A percentile compares a stretch with the other conserved stretches of the same genome.
These are phyloP conservation scores for Myotis pilosus DNA, from an alignment of 2,797 vertebrate species.

Conservation along the genomic window DNA sequence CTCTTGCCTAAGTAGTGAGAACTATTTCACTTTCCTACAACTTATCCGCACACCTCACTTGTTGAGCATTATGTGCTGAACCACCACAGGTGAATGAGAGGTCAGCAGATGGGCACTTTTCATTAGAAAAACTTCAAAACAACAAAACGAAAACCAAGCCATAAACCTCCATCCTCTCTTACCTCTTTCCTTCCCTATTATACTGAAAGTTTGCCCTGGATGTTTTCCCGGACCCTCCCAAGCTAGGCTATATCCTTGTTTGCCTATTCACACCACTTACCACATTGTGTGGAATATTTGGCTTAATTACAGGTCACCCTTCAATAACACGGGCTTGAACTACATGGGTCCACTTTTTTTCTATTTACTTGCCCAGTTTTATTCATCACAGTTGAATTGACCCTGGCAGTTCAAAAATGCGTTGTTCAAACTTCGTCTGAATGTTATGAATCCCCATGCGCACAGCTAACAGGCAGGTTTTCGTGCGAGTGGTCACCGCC, in stretches of 20 bases:
- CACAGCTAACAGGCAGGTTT: background rate
- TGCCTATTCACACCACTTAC: background rate
- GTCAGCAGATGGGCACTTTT: background rate
- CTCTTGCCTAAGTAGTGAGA: background rate
- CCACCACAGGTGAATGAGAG: background rate
- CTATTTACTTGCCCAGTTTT: background rate
- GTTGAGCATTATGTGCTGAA: background rate
- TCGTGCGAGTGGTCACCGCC: background rate
- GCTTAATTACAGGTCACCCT: background rate
- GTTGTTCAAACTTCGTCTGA: background rate
- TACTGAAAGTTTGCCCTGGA: background rate
- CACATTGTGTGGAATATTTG: background rate
- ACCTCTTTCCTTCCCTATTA: background rate
- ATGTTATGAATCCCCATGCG: background rate
- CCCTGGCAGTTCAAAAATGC: background rate
- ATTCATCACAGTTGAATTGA: background rate
- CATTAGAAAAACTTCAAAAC: background rate
- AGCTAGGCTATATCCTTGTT: background rate
- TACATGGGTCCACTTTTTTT: background rate
- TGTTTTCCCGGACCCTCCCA: background rate
- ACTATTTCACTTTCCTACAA: background rate
- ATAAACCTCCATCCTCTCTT: background rate
- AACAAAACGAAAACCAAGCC: background rate
- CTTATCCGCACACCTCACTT: background rate
- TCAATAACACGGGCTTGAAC: background rate